phyloP scores from a whole-genome alignment of 2,888 invertebrate genomes.

The Mylabris sibirica region DNA sequence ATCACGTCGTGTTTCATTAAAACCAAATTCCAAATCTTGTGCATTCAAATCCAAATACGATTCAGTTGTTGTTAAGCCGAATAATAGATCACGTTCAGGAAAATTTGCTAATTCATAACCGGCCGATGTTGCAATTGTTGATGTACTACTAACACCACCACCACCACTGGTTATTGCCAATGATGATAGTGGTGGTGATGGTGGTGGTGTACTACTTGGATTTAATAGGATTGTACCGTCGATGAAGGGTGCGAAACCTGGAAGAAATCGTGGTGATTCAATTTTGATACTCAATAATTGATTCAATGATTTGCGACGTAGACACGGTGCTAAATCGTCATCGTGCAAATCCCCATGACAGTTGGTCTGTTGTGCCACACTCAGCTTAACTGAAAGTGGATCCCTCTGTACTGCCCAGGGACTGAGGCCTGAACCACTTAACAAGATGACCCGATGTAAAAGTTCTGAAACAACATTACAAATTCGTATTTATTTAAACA shows the following conservation, averaged over 20 bases:
- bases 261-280: constrained; percentile 82
- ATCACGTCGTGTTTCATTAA: constrained; percentile 87
- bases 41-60: constrained; percentile 84
- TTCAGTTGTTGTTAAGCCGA: constrained; percentile 84
- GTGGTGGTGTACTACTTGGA: constrained; percentile 60
- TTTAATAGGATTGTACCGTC: constrained; percentile 86
- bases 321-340: constrained; percentile 85
- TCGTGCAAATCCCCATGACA: constrained; percentile 83
- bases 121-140: constrained; percentile 73
- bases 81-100: constrained; percentile 81
- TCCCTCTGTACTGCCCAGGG: constrained; percentile 92
- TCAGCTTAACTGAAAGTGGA: constrained; percentile 79
- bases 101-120: constrained; percentile 85
- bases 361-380: constrained; percentile 82
- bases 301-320: constrained; percentile 78
- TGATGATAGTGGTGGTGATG: too few species aligned
- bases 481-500: constrained; percentile 33
- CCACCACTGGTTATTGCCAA: constrained; percentile 38
- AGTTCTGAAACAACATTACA: constrained; percentile 73
- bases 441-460: constrained; percentile 84
- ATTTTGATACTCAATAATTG: constrained; percentile 78
- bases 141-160: constrained; percentile 61
- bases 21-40: constrained; percentile 88
- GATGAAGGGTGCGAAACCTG: constrained; percentile 92
- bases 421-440: constrained; percentile 89